Evolutionary conservation across 1,140 invertebrate genomes (phyloP).

Genomic region (Cecropterus lyciades): DNA sequence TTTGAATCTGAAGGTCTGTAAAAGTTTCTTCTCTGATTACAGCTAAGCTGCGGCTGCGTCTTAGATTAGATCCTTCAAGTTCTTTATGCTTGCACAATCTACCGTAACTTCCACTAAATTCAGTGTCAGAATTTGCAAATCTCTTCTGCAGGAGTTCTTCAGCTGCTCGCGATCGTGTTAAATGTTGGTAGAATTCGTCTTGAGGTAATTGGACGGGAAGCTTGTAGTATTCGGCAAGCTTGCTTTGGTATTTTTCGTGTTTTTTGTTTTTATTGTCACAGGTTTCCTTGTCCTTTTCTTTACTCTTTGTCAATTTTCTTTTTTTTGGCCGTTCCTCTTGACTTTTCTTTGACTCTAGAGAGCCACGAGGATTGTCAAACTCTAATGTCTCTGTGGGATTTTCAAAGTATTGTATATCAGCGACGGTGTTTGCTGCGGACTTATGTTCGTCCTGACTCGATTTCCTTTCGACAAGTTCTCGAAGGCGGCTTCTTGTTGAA

Average conservation of each 20-base stretch:
- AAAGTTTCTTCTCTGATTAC: conserved; percentile 91
- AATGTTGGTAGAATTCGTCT: conserved; percentile 80
- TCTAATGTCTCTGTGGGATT: conserved; percentile 82
- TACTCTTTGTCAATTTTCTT: conserved; percentile 67
- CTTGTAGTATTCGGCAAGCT: conserved; percentile 78
- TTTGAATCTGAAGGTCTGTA: conserved; percentile 86
- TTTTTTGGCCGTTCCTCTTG: conserved; percentile 74
- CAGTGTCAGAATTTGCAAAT: conserved; percentile 75
- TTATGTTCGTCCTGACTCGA: conserved; percentile 80
- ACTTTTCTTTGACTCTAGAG: conserved; percentile 67
- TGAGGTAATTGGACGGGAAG: conserved; percentile 74
- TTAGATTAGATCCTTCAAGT: conserved; percentile 86
- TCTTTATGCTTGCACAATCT: conserved; percentile 80
- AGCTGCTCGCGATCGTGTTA: conserved; percentile 75
- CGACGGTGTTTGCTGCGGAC: conserved; percentile 72
- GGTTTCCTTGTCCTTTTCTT: conserved; percentile 61
- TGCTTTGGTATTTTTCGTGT: conserved; percentile 79
- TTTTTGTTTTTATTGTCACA: conserved; percentile 74
- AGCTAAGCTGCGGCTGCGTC: conserved; percentile 89
- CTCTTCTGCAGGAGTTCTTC: conserved; percentile 76
- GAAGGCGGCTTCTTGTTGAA: conserved; percentile 81
- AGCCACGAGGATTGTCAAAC: conserved; percentile 73
- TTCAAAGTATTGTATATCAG: conserved; percentile 82
- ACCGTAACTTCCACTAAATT: conserved; percentile 78
- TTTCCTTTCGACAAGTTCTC: conserved; percentile 82